Evolutionary conservation across 2,888 invertebrate species (phyloP), one percentile per base, ranked within the genome.

Genomic region (Harpalus rubripes): DNA sequence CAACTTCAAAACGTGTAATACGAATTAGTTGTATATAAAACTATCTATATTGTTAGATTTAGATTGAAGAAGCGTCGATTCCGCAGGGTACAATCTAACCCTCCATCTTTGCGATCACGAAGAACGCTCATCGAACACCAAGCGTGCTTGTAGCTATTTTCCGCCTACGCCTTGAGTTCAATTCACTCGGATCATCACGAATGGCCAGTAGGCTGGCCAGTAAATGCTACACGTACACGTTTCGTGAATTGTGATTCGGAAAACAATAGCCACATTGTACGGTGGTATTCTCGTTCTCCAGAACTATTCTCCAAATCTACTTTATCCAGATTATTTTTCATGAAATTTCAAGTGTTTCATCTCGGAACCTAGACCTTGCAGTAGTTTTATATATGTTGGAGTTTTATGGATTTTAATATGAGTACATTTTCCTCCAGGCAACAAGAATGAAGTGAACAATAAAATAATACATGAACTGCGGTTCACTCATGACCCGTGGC

Each of bases 171-270:
- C 39, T 4, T 32, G 16, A 41, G 44, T 44, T 74, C 72, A 74
- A 74, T 74, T 74, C 52, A 16, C 44, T 44, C 18, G 72, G 72
- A 44, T 68, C 68, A 68, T 68, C 68, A 26, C 68, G n/a, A 74
- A 63, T 41, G 16, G 44, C 72, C 72, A 41, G 72, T 74, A 44
- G 44, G 52, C 22, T n/a, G 68, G 44, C 44, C 44, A 44, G 52
- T 44, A 74, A 63, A 44, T 44, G 41, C 44, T 44, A 6, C 72
- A 74, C 72, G 72, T 44, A n/a, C 72, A 74, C 72, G 72, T 74
- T 74, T 74, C 44, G 72, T 74, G 72, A 74, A 41, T 74, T 74
- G 72, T 74, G 72, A 74, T 74, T 74, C 41, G n/a, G 18, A 74
- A 41, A 74, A 74, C 72, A 74, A 74, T 74, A 44, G 18, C 59